A percentile compares a stretch with the other conserved stretches of the same genome.
Evolutionary conservation across 2,113 vertebrate species (phyloP).

Genomic region (Pelobates fuscus): DNA sequence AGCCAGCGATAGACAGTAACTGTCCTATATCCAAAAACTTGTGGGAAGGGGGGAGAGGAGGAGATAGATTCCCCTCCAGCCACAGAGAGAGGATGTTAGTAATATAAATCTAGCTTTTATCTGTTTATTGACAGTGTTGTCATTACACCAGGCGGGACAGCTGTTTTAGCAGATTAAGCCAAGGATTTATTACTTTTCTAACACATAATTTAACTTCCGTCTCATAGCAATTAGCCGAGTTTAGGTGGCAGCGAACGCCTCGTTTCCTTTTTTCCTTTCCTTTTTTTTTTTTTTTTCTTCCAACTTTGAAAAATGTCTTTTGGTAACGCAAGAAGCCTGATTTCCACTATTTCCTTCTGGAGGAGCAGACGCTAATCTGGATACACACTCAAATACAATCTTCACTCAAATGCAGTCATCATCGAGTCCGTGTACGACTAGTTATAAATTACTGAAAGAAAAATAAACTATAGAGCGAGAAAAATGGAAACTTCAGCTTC

Average conservation of each 20-base stretch:
- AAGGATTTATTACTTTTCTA: slow-evolving; percentile 44
- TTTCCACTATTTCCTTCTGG: neutral
- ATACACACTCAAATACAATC: too few species aligned
- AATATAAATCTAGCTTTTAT: slow-evolving; percentile 42
- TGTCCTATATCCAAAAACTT: too few species aligned
- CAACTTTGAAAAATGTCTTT: slow-evolving; percentile 1
- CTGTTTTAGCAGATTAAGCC: slow-evolving; percentile 32
- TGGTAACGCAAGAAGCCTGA: neutral
- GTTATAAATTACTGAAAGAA: too few species aligned
- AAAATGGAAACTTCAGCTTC: too few species aligned
- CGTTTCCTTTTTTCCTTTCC: neutral
- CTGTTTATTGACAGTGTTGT: slow-evolving; percentile 36
- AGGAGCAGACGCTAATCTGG: neutral
- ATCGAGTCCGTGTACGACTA: too few species aligned
- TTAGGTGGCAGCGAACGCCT: slow-evolving; percentile 18
- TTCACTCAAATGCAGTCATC: too few species aligned
- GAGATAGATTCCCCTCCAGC: neutral
- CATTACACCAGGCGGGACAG: slow-evolving; percentile 30
- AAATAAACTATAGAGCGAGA: too few species aligned
- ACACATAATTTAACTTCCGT: slow-evolving; percentile 43
- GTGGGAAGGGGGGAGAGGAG: neutral
- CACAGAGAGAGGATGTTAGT: slow-evolving; percentile 6
- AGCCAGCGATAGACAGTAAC: neutral
- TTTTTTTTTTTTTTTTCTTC: neutral
- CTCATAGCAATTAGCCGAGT: slow-evolving; percentile 41